Evolutionary conservation across 2,797 vertebrate species (phyloP).

Genomic region (Pelochelys cantorii): DNA sequence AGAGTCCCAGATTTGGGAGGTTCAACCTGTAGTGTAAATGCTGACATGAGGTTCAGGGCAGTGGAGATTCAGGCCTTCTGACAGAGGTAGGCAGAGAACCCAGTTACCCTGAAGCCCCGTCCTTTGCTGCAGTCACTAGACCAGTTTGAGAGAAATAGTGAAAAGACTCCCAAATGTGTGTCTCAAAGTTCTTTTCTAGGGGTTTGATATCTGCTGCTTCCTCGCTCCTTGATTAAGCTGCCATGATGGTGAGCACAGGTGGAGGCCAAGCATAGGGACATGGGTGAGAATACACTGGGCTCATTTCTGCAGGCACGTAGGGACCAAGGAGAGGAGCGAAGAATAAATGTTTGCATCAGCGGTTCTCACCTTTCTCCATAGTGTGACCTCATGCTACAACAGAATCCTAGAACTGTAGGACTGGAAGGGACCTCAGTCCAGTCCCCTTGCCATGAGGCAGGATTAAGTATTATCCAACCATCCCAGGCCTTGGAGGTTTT

Average conservation of each 20-base stretch:
- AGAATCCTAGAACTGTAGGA: background rate
- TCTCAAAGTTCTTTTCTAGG: no score
- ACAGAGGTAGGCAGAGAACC: background rate
- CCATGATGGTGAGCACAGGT: background rate
- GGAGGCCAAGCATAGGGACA: background rate
- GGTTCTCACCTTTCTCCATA: no score
- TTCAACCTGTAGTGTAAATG: no score
- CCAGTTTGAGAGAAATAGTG: no score
- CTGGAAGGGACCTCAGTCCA: background rate
- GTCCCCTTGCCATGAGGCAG: background rate
- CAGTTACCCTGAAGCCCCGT: background rate
- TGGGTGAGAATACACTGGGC: background rate
- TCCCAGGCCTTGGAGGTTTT: background rate
- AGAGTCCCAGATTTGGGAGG: no score
- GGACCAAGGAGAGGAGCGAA: accelerated
- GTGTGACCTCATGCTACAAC: background rate
- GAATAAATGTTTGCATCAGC: background rate
- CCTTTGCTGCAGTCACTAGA: no score
- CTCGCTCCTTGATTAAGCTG: background rate
- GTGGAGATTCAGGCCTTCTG: background rate
- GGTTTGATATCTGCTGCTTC: background rate
- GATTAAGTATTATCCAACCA: background rate
- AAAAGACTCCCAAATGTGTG: no score
- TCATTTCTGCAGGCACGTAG: background rate
- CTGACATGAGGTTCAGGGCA: background rate